Evolutionary conservation across 2,113 vertebrate genomes (phyloP).

Genomic region (Dipodomys ordii): DNA sequence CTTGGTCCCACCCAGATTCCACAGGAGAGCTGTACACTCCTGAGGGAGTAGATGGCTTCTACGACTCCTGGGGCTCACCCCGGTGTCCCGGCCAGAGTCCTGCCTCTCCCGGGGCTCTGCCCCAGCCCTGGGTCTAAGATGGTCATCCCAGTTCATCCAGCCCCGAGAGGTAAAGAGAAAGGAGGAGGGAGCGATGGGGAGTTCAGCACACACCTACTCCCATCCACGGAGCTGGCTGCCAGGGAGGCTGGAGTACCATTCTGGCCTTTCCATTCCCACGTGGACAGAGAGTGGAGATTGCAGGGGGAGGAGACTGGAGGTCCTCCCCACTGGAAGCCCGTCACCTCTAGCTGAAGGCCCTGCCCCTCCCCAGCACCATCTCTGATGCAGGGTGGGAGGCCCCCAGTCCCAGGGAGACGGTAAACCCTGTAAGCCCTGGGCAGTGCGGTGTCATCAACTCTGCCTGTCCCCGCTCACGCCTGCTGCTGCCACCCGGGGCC

Average conservation of each 20-base stretch:
- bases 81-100: background rate
- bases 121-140: background rate
- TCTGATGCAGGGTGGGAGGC: fast-evolving
- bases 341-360: no score
- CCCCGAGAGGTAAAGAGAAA: fast-evolving
- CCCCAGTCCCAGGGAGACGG: fast-evolving
- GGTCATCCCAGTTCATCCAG: background rate
- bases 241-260: background rate
- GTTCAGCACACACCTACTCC: background rate
- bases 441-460: fast-evolving
- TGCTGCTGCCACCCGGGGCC: fast-evolving
- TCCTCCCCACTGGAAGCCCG: no score
- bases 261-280: background rate
- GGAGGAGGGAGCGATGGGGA: background rate
- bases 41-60: fast-evolving
- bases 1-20: background rate
- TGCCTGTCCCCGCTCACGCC: background rate
- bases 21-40: background rate
- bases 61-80: fast-evolving
- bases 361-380: fast-evolving
- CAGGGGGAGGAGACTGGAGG: background rate
- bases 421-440: fast-evolving
- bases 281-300: no score
- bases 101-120: background rate
- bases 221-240: fast-evolving